A percentile compares a stretch with the other conserved stretches of the same genome.
phyloP scores from a whole-genome alignment of 2,113 vertebrate genomes.

The Solea senegalensis region DNA sequence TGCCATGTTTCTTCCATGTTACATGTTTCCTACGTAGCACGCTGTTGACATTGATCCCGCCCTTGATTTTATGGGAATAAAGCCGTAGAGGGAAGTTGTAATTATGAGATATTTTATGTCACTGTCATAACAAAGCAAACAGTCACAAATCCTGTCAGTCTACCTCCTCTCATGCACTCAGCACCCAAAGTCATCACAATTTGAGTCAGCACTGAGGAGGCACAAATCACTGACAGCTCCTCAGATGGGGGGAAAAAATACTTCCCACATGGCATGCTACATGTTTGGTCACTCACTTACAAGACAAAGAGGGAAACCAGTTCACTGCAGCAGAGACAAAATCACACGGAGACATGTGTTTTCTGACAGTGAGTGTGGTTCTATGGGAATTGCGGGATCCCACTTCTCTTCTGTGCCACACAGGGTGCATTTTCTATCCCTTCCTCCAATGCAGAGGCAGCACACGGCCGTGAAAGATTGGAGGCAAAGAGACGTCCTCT shows the following conservation, averaged over 20 bases:
- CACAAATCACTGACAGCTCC: slow-evolving; percentile 51
- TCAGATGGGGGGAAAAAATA: slow-evolving; percentile 43
- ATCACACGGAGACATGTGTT: no score
- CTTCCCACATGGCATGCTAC: slow-evolving; percentile 15
- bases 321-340: slow-evolving; percentile 25
- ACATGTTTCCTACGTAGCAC: background rate
- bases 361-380: slow-evolving; percentile 24
- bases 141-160: slow-evolving; percentile 2
- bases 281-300: slow-evolving; percentile 30
- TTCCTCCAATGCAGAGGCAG: slow-evolving; percentile 67
- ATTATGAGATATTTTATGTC: slow-evolving; percentile 10
- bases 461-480: slow-evolving; percentile 75
- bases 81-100: background rate
- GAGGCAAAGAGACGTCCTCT: slow-evolving; percentile 78
- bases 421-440: slow-evolving; percentile 33
- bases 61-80: background rate
- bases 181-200: slow-evolving; percentile 32
- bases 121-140: background rate
- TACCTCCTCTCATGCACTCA: slow-evolving; percentile 7
- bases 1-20: background rate
- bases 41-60: background rate
- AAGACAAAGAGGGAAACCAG: slow-evolving; percentile 43
- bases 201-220: slow-evolving; percentile 27
- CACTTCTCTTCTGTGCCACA: slow-evolving; percentile 42
- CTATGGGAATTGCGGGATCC: slow-evolving; percentile 22